Conservation (phyloP, 2,113 vertebrate genomes). For the Alethe castanea region DNA sequence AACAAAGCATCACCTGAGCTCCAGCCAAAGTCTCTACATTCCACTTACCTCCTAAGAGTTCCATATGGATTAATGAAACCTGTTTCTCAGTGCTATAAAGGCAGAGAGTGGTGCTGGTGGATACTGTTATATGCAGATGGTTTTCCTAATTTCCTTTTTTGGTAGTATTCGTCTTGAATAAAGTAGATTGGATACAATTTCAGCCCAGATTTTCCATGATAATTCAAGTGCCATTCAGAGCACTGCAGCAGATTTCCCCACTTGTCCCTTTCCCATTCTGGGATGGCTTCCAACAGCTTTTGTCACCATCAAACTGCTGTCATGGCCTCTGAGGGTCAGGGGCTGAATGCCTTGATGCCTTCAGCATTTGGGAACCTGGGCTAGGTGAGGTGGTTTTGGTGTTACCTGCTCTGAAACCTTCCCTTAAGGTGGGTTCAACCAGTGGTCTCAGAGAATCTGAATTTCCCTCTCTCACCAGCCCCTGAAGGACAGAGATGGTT, state of each 20-base stretch:
- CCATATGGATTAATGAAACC: background rate
- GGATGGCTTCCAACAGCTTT: background rate
- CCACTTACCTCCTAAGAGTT: background rate
- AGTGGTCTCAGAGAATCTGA: background rate
- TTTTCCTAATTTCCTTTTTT: background rate
- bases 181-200: background rate
- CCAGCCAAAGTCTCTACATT: background rate
- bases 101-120: background rate
- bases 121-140: background rate
- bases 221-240: background rate
- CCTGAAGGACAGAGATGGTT: background rate
- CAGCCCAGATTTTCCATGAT: background rate
- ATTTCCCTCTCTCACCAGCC: background rate
- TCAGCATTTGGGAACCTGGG: background rate
- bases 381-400: background rate
- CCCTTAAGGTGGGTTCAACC: background rate
- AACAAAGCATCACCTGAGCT: background rate
- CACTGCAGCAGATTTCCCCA: background rate
- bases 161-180: background rate
- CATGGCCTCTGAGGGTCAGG: background rate
- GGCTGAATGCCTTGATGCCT: background rate
- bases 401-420: background rate
- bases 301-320: background rate
- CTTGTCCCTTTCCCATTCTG: background rate
- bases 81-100: background rate